A percentile compares a stretch with the other conserved stretches of the same genome.
Evolutionary conservation across 2,113 vertebrate genomes (phyloP).

Genomic region (Sitta europaea): DNA sequence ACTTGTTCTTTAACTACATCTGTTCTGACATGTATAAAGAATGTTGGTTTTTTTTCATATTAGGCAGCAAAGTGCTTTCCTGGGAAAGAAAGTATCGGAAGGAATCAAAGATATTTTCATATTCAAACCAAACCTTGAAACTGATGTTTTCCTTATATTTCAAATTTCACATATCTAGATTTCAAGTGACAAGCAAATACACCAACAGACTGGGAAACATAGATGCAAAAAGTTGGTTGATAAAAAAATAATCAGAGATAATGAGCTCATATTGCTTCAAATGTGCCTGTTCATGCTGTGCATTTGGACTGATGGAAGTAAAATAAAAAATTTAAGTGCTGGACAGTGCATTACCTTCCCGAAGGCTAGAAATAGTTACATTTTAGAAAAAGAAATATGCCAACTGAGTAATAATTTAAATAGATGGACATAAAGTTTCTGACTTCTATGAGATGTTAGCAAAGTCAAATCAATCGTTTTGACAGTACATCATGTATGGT

Average conservation of each 20-base stretch:
- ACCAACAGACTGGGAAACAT: not conserved
- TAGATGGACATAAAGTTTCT: not conserved
- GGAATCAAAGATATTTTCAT: not conserved
- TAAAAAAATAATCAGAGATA: not conserved
- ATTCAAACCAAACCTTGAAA: not conserved
- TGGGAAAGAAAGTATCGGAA: not conserved
- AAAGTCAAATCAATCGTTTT: conserved; percentile 32
- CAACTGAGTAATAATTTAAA: not conserved
- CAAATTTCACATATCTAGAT: not conserved
- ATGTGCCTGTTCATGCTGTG: not conserved
- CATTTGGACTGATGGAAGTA: not conserved
- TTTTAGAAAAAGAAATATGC: not conserved
- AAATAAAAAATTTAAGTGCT: not conserved
- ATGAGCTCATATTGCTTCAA: not conserved
- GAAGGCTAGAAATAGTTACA: not conserved
- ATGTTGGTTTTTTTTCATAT: not conserved
- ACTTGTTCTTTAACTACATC: not conserved
- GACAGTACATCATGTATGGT: not conserved
- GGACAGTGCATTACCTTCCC: not conserved
- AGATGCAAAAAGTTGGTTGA: not conserved
- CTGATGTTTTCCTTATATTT: not conserved
- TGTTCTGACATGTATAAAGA: not conserved
- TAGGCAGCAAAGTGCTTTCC: not conserved
- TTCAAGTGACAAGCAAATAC: not conserved
- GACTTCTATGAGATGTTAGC: not conserved